phyloP scores from a whole-genome alignment of 2,888 invertebrate species.

The Xylota sylvarum region DNA sequence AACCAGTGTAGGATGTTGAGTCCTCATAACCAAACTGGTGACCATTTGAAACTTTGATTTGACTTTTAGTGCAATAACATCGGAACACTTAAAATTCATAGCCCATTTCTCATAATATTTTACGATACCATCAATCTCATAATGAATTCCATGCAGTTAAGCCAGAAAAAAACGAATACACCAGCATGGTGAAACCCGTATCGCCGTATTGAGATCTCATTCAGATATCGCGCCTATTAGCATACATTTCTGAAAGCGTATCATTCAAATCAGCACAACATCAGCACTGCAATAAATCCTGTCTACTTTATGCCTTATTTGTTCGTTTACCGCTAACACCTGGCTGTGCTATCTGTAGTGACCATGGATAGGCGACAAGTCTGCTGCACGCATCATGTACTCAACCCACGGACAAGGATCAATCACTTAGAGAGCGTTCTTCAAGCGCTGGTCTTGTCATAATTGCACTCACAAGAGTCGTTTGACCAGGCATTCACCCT shows the following conservation, averaged over 20 bases:
- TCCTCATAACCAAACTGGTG: not conserved
- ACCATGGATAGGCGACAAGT: constrained; percentile 59
- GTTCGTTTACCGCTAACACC: constrained; percentile 47
- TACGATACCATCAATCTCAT: constrained; percentile 36
- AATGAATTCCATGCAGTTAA: constrained; percentile 24
- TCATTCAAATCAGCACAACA: constrained; percentile 51
- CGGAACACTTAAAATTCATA: constrained; percentile 34
- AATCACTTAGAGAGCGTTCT: constrained; percentile 53
- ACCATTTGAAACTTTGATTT: not conserved
- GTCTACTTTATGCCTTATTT: constrained; percentile 18
- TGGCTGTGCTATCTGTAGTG: constrained; percentile 11
- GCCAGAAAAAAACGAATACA: not conserved
- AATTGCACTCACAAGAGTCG: constrained; percentile 65
- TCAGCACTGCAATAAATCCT: constrained; percentile 66
- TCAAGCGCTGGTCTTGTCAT: constrained; percentile 63
- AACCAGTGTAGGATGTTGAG: constrained; percentile 9
- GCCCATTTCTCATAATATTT: constrained; percentile 41
- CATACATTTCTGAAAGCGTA: constrained; percentile 31
- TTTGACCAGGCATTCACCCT: constrained; percentile 58
- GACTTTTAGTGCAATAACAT: constrained; percentile 20
- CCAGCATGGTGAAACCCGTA: constrained; percentile 3
- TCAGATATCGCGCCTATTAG: constrained; percentile 24
- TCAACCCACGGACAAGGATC: constrained; percentile 70
- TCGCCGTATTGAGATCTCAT: constrained; percentile 33
- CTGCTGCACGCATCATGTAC: constrained; percentile 45